phyloP scores from a whole-genome alignment of 37 sponge, comb jelly and placozoan genomes.

The Ephydatia muelleri region DNA sequence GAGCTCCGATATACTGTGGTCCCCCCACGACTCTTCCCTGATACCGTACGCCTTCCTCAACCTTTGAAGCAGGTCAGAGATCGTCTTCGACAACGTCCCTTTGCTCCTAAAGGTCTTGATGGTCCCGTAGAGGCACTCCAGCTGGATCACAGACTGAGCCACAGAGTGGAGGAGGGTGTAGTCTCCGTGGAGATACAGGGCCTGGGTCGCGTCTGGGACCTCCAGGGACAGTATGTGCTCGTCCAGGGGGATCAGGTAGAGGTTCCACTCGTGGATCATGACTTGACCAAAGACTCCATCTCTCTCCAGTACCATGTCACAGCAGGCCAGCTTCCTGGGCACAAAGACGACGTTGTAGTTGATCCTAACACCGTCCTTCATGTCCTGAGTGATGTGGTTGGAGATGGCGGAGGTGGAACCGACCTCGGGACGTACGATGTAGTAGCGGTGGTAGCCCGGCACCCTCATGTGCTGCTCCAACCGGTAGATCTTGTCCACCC shows the following conservation, averaged over 20 bases:
- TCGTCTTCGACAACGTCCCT: slow-evolving; percentile 47
- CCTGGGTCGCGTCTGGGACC: slow-evolving; percentile 18
- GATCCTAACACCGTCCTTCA: background rate
- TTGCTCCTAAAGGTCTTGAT: slow-evolving; percentile 59
- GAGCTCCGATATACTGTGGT: slow-evolving; percentile 44
- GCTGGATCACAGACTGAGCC: slow-evolving; percentile 50
- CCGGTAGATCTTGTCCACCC: slow-evolving; percentile 72
- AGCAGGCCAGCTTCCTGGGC: slow-evolving; percentile 54
- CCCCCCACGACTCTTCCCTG: too few species aligned
- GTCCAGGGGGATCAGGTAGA: slow-evolving; percentile 86
- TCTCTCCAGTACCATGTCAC: slow-evolving; percentile 71
- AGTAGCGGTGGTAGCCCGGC: slow-evolving; percentile 44
- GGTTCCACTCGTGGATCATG: slow-evolving; percentile 51
- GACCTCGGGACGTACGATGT: slow-evolving; percentile 70
- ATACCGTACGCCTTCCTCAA: slow-evolving; percentile 15
- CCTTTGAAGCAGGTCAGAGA: slow-evolving; percentile 40
- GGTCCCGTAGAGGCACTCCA: slow-evolving; percentile 62
- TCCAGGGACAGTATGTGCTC: slow-evolving; percentile 86
- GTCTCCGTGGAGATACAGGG: slow-evolving; percentile 52
- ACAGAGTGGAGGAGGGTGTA: slow-evolving; percentile 62
- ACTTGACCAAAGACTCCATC: slow-evolving; percentile 73
- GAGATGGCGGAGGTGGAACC: slow-evolving; percentile 30
- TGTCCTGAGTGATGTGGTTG: slow-evolving; percentile 35
- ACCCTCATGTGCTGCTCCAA: slow-evolving; percentile 52
- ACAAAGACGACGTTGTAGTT: slow-evolving; percentile 63